Percentiles rank a stretch among this genome's conserved stretches.
Conservation (phyloP, 2,113 vertebrate species). For the Poeciliopsis turrubarensis region DNA sequence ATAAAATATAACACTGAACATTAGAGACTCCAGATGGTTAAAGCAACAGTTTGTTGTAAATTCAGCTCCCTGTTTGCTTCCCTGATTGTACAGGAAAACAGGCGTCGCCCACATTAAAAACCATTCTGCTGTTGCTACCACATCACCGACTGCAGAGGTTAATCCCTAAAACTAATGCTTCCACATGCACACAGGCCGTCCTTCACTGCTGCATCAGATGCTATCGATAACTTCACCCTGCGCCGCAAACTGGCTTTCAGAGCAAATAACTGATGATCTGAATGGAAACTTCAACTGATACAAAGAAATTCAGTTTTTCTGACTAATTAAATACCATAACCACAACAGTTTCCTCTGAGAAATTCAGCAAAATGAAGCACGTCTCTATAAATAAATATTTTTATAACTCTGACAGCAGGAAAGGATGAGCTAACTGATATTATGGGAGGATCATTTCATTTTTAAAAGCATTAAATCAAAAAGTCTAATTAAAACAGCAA, state of each 20-base stretch:
- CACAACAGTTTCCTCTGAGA: not conserved
- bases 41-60: not conserved
- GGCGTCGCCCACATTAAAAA: not conserved
- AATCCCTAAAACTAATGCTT: constrained; percentile 57
- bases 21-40: not conserved
- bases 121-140: not conserved
- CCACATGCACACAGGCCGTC: constrained; percentile 48
- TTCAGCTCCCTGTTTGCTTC: not conserved
- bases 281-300: constrained; percentile 20
- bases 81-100: not conserved
- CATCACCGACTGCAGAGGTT: constrained; percentile 16
- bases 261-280: constrained; percentile 50
- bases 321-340: not conserved
- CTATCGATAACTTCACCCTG: constrained; percentile 47
- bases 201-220: constrained; percentile 40
- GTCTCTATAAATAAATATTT: no score
- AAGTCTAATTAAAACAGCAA: no score
- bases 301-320: not conserved
- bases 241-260: constrained; percentile 16
- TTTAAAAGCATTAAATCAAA: no score
- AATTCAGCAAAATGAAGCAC: not conserved
- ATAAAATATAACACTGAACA: no score
- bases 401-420: no score
- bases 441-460: no score
- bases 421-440: no score